Conservation (phyloP, 2,888 invertebrate genomes). For the Nephrocerus scutellatus region DNA sequence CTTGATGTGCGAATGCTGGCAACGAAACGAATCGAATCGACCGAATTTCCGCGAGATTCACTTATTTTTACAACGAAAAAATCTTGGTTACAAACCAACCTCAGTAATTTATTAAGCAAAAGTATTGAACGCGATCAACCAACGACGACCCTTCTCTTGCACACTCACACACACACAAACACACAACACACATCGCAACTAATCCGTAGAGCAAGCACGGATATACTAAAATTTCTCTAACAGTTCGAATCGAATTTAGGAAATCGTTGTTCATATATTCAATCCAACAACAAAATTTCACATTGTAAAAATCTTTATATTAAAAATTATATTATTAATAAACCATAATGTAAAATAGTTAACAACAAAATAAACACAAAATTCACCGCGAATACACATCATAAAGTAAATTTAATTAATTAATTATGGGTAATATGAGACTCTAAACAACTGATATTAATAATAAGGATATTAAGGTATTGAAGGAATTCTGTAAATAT, state of each 20-base stretch:
- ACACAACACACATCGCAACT: neutral
- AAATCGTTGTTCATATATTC: neutral
- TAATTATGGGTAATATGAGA: too few species aligned
- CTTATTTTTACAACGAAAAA: conserved; percentile 73
- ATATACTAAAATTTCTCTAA: too few species aligned
- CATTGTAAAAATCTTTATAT: too few species aligned
- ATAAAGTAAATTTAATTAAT: too few species aligned
- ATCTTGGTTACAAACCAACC: conserved; percentile 52
- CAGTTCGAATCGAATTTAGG: neutral
- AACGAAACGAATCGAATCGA: conserved; percentile 65
- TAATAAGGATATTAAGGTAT: too few species aligned
- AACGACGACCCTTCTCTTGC: conserved; percentile 11
- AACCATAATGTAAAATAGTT: too few species aligned
- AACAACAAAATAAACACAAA: too few species aligned
- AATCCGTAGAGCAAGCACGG: too few species aligned
- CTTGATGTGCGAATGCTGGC: conserved; percentile 82
- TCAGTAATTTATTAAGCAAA: conserved; percentile 34
- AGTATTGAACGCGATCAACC: conserved; percentile 23
- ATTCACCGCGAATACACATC: too few species aligned
- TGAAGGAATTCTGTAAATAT: too few species aligned
- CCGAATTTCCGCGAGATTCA: conserved; percentile 80
- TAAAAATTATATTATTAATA: too few species aligned
- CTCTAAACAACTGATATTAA: too few species aligned
- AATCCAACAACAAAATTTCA: conserved; percentile 1
- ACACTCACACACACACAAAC: neutral